phyloP scores from a whole-genome alignment of 2,888 invertebrate species.

The Cyclophora punctaria region DNA sequence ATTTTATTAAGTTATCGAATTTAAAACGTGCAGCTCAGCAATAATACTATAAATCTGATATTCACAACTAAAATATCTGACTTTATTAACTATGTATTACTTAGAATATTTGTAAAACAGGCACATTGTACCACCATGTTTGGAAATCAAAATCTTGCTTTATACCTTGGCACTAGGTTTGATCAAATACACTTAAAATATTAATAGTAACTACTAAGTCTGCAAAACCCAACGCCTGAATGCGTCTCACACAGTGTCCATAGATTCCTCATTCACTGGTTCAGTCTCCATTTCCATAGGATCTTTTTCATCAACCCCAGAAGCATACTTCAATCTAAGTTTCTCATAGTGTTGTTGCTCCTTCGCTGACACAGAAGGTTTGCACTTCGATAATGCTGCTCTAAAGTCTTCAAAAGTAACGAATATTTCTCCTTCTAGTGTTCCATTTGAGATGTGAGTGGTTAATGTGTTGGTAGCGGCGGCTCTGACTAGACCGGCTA shows the following conservation, averaged over 20 bases:
- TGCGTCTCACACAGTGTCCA: conserved; percentile 65
- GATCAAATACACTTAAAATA: conserved; percentile 16
- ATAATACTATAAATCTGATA: conserved; percentile 10
- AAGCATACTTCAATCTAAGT: conserved; percentile 79
- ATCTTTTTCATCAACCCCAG: conserved; percentile 63
- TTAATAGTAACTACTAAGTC: conserved; percentile 21
- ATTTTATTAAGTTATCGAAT: conserved; percentile 35
- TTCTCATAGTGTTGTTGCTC: conserved; percentile 86
- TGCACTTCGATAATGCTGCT: conserved; percentile 83
- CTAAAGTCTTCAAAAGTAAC: conserved; percentile 84
- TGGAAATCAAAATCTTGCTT: conserved; percentile 10
- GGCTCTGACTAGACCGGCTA: conserved; percentile 91
- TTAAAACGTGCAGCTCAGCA: conserved; percentile 25
- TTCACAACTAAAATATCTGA: not conserved
- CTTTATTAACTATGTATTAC: conserved; percentile 1
- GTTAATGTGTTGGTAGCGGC: conserved; percentile 88
- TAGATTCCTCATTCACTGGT: conserved; percentile 60
- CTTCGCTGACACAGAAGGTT: conserved; percentile 90
- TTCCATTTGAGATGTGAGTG: conserved; percentile 79
- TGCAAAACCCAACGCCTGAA: conserved; percentile 33
- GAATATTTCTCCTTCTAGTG: conserved; percentile 70
- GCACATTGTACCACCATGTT: conserved; percentile 12
- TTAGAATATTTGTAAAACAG: not conserved
- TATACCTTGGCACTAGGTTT: conserved; percentile 49
- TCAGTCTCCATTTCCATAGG: conserved; percentile 75